A percentile compares a stretch with the other conserved stretches of the same genome.
These are phyloP conservation scores for Phthorimaea operculella DNA, from an alignment of 1,140 invertebrate genomes.

Conservation along the genomic window DNA sequence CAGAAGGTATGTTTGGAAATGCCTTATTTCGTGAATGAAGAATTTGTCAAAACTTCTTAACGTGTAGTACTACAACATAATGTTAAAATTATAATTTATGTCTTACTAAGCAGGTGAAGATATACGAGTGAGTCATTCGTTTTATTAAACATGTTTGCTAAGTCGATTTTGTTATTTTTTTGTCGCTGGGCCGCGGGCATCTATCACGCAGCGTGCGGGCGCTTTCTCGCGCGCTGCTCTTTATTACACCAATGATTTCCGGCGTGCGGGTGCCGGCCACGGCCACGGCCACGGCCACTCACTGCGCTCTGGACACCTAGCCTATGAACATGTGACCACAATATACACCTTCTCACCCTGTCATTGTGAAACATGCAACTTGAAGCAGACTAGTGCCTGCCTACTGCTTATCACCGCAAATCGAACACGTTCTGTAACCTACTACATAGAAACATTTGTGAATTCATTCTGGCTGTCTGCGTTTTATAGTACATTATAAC, in stretches of 20 bases:
- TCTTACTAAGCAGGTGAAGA: conserved; percentile 66
- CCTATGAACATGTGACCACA: conserved; percentile 26
- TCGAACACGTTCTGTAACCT: too few species aligned
- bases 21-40: conserved; percentile 60
- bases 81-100: conserved; percentile 65
- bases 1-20: conserved; percentile 46
- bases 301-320: too few species aligned
- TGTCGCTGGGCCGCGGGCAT: conserved; percentile 45
- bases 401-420: too few species aligned
- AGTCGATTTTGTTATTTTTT: conserved; percentile 59
- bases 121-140: conserved; percentile 53
- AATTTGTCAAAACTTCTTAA: conserved; percentile 60
- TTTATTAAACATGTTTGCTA: conserved; percentile 49
- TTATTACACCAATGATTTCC: conserved; percentile 62
- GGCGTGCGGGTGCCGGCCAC: conserved; percentile 13
- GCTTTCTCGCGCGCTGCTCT: conserved; percentile 46
- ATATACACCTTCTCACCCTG: too few species aligned
- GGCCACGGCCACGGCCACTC: too few species aligned
- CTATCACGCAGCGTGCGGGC: conserved; percentile 62
- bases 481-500: too few species aligned
- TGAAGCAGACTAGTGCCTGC: too few species aligned
- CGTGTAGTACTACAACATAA: conserved; percentile 54
- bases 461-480: too few species aligned
- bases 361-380: too few species aligned
- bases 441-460: too few species aligned